Evolutionary conservation across 2,797 vertebrate species (phyloP).

Genomic region (Synaphobranchus kaupii): DNA sequence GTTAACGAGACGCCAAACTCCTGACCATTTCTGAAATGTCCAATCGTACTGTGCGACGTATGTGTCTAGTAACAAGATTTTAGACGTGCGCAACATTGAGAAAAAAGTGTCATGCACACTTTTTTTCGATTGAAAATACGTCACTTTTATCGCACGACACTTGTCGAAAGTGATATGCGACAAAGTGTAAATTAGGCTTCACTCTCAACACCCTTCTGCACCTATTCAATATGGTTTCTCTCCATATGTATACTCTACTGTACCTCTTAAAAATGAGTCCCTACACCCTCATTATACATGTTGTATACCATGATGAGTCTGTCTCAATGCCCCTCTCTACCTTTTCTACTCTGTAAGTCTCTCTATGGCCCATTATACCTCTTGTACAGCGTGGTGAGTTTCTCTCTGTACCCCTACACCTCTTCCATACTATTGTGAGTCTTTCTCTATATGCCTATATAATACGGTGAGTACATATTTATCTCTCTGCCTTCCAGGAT

Average conservation of each 20-base stretch:
- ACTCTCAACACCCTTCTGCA: background rate
- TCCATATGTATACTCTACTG: background rate
- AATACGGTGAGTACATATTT: background rate
- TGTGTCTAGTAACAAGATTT: no score
- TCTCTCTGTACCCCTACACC: background rate
- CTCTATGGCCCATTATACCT: conserved; percentile 74
- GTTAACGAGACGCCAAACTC: no score
- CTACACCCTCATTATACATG: background rate
- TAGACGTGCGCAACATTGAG: no score
- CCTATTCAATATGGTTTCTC: background rate
- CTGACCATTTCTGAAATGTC: no score
- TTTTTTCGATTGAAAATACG: no score
- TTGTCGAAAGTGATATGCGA: no score
- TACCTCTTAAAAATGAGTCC: background rate
- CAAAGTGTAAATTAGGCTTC: no score
- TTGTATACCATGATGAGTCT: no score
- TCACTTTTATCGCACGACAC: no score
- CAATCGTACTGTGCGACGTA: no score
- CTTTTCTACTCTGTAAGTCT: conserved; percentile 76
- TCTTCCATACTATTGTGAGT: background rate
- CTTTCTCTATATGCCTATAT: background rate
- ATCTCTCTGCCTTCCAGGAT: background rate
- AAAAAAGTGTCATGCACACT: no score
- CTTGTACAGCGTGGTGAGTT: conserved; percentile 70
- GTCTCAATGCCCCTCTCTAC: conserved; percentile 62